These are phyloP conservation scores for Phaonia tiefii DNA, from an alignment of 2,888 invertebrate species.

Conservation along the genomic window DNA sequence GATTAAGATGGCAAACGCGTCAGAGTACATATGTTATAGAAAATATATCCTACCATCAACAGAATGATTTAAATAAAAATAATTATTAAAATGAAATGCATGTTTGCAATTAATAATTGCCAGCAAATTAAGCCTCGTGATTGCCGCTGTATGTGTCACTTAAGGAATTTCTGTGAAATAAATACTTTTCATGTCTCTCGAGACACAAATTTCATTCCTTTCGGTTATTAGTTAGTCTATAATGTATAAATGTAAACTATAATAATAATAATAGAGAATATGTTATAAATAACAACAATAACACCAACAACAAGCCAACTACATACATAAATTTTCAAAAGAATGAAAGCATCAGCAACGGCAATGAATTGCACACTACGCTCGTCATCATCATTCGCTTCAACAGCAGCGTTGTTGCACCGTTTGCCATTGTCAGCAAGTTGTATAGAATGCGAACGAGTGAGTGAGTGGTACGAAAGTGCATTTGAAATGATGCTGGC, in stretches of 20 bases:
- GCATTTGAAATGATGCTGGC: slow-evolving; percentile 6
- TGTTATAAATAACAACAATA: slow-evolving; percentile 13
- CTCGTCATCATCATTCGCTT: background rate
- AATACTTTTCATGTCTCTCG: slow-evolving; percentile 31
- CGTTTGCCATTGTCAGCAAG: background rate
- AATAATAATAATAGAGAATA: slow-evolving; percentile 35
- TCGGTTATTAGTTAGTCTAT: slow-evolving; percentile 50
- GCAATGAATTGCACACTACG: slow-evolving; percentile 2
- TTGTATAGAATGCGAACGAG: background rate
- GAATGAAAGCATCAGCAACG: background rate
- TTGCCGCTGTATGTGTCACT: slow-evolving; percentile 15
- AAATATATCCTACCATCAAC: slow-evolving; percentile 5
- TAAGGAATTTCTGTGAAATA: slow-evolving; percentile 28
- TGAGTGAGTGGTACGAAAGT: background rate
- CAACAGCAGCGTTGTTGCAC: slow-evolving; percentile 6
- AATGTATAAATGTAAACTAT: slow-evolving; percentile 57
- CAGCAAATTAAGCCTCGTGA: slow-evolving; percentile 8
- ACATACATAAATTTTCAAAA: background rate
- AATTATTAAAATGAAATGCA: slow-evolving; percentile 62
- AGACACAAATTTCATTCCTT: slow-evolving; percentile 21
- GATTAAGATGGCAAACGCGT: too few relatives aligned
- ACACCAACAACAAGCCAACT: slow-evolving; percentile 9
- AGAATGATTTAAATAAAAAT: slow-evolving; percentile 13
- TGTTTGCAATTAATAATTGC: slow-evolving; percentile 65
- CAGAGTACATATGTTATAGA: background rate